Evolutionary conservation across 2,797 vertebrate species (phyloP), one percentile per base, ranked within the genome.

Genomic region (Delichon dasypus): DNA sequence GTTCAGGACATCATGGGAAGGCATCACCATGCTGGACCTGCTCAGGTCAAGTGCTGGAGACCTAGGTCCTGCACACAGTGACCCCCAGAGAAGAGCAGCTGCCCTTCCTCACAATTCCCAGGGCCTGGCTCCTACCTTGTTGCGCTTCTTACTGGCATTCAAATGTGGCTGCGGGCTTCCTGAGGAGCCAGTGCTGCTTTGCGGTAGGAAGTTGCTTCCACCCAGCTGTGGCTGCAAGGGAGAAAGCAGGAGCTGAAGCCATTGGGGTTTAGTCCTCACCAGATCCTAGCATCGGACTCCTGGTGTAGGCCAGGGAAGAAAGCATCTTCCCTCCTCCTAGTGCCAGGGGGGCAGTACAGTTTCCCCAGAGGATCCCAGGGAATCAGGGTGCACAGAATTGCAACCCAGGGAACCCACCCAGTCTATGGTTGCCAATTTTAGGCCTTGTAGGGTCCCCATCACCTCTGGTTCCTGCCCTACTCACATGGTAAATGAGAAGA

Each of bases 401-500:
- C 81, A 68, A 29, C 29, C 65, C 20, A 42, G 20, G 51, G 36
- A 45, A 65, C 38, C 34, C 61, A 58, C 64, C 58, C 10, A 1
- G 34, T 58, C 72, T 58, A 2, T 53, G 34, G 64, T 64, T 67
- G 13, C 51, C 40, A 36, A 11, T 51, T 92, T 88, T 34, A 65
- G 15, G 4, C 44, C 75, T 62, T 53, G 34, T 13, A 14, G 26
- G 11, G 27, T 54, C 30, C 74, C 42, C 9, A 36, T 62, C 30
- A 68, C 36, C 21, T 54, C 66, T 57, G 45, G 26, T 30, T 91
- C 45, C 65, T 88, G 66, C 40, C 12, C 3, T 93, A 93, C 94
- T 97, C 94, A 97, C 97, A 5, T 92, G 85, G 36, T 88, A 87
- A 51, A 78, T 30, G 13, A 91, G 88, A 70, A 82, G 89, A 38